Evolutionary conservation across 2,888 invertebrate species (phyloP), one percentile per base, ranked within the genome.

Genomic region (Acleris cristana): DNA sequence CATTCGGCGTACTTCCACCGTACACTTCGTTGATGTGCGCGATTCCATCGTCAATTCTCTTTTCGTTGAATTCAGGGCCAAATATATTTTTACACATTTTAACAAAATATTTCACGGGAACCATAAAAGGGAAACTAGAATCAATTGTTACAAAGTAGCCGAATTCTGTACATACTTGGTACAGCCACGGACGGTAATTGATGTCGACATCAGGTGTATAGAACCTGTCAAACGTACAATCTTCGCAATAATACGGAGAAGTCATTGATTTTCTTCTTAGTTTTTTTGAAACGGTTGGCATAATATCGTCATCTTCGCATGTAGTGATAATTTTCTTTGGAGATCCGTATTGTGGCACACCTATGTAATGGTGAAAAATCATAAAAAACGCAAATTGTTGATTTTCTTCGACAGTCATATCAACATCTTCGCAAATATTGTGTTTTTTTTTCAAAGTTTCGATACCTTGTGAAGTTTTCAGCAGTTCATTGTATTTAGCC

Each of bases 111-210:
- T 89, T 85, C 2, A 93, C 65, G 0, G 88, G 85, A 64, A 94
- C 76, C 23, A 89, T 86, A 30, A 87, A 80, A 2, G 93, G 93
- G 80, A 96, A 96, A 0, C 85, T 76, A 0, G 94, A 93, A 70
- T 93, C 93, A 0, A 95, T 93, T 0, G 95, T 95, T 81, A 95
- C 95, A 79, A 93, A 96, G 79, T 94, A 96, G 40, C 96, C 96
- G 78, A 95, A 96, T 85, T 97, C 96, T 4, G 95, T 95, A 82
- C 97, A 97, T 0, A 95, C 96, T 84, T 96, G 96, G 79, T 96
- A 96, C 63, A 77, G n/a, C 89, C 89, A 68, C 87, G 88, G 70
- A 90, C 30, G 30, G 8, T 30, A 30, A 8, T 8, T 1, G 30
- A 30, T 30, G 1, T 30, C 30, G 30, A 30, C 1, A 30, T 30